Percentiles rank a stretch among this genome's conserved stretches.
Evolutionary conservation across 2,888 invertebrate genomes (phyloP).

Genomic region (Agonopterix heracliana): DNA sequence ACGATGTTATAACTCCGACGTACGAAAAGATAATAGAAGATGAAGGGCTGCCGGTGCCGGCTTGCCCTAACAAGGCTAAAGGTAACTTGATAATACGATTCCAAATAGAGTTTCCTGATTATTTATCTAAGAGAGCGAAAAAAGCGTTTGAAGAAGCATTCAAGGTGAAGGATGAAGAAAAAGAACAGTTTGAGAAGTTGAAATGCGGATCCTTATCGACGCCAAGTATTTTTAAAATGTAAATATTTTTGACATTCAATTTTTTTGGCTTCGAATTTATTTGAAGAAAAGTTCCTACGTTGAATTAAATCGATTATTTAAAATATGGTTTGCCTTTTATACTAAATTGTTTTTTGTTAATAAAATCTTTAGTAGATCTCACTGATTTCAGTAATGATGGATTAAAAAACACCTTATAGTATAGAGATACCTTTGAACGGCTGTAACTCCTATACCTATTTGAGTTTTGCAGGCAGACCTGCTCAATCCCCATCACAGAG

Average conservation of each 20-base stretch:
- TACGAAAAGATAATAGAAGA: constrained; percentile 81
- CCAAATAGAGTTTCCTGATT: constrained; percentile 58
- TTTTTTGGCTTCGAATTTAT: neutral
- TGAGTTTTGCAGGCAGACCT: too few relatives aligned
- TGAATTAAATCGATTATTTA: too few relatives aligned
- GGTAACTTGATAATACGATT: constrained; percentile 85
- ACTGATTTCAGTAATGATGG: too few relatives aligned
- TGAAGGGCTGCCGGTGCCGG: constrained; percentile 84
- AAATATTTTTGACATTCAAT: neutral
- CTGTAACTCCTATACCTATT: too few relatives aligned
- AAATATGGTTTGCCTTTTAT: too few relatives aligned
- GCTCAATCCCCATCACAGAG: too few relatives aligned
- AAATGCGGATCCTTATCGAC: constrained; percentile 50
- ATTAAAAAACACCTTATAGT: too few relatives aligned
- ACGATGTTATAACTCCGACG: constrained; percentile 81
- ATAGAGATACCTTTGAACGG: too few relatives aligned
- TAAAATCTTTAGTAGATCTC: too few relatives aligned
- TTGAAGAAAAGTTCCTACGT: too few relatives aligned
- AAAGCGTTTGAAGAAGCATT: constrained; percentile 61
- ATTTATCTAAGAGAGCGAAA: constrained; percentile 60
- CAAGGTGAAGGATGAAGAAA: constrained; percentile 45
- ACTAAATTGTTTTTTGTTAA: too few relatives aligned
- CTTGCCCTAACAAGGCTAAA: constrained; percentile 74
- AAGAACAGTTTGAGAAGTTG: constrained; percentile 47
- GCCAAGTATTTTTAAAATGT: constrained; percentile 22